Conservation (phyloP, 2,113 vertebrate genomes). For the Dolichallabes microphthalmus region DNA sequence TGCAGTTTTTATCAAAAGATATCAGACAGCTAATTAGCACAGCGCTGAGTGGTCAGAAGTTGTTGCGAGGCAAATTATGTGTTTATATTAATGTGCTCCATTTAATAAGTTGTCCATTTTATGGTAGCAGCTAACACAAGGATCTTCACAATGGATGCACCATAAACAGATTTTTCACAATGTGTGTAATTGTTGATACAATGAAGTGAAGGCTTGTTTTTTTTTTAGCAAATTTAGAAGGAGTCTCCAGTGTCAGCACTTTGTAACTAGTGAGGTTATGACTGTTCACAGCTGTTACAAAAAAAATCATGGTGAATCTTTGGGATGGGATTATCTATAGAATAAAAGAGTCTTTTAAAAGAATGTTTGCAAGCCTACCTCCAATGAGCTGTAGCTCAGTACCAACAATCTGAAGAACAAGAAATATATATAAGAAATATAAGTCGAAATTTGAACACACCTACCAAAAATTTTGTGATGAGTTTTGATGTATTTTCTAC, state of each 20-base stretch:
- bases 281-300: neutral
- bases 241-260: neutral
- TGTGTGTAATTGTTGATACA: neutral
- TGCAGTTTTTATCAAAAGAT: neutral
- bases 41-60: neutral
- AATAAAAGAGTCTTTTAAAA: neutral
- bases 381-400: neutral
- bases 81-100: neutral
- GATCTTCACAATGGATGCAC: neutral
- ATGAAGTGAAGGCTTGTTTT: neutral
- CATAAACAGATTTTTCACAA: neutral
- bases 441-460: too few species aligned
- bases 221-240: neutral
- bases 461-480: too few species aligned
- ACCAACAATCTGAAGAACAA: neutral
- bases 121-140: neutral
- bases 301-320: neutral
- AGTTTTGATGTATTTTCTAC: too few species aligned
- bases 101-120: neutral
- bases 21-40: neutral
- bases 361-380: neutral
- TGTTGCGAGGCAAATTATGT: neutral
- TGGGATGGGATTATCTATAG: neutral
- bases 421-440: too few species aligned
- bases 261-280: neutral